Conservation (phyloP, 1,140 invertebrate species). For the Globodera rostochiensis region DNA sequence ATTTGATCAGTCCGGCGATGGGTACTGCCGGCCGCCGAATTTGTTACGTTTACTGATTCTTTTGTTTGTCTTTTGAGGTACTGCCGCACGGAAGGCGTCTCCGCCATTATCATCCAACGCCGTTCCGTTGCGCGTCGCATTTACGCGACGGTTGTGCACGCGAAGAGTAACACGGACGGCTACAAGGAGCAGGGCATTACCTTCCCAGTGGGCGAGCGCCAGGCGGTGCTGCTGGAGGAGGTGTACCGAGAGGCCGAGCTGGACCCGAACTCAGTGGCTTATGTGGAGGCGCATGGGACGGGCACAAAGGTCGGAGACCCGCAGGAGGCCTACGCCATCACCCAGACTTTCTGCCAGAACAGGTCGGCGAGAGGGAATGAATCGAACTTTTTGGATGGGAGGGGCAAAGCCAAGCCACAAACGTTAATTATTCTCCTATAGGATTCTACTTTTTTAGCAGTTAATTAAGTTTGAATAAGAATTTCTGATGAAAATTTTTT, state of each 20-base stretch:
- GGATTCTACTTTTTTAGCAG: no score
- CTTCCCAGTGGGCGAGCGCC: constrained; percentile 82
- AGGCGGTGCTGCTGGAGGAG: constrained; percentile 81
- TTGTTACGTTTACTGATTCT: no score
- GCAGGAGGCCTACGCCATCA: constrained; percentile 90
- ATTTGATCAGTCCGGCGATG: constrained; percentile 84
- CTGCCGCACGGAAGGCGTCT: constrained; percentile 84
- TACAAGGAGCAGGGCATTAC: constrained; percentile 82
- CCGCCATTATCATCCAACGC: constrained; percentile 80
- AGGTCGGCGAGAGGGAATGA: constrained; percentile 50
- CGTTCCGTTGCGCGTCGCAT: constrained; percentile 76
- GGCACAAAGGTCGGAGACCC: constrained; percentile 89
- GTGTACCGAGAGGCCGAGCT: constrained; percentile 80
- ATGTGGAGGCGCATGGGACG: constrained; percentile 93
- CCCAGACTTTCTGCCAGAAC: constrained; percentile 84
- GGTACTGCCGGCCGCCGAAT: constrained; percentile 71
- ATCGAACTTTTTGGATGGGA: no score
- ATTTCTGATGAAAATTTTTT: neutral
- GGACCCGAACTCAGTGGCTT: constrained; percentile 79
- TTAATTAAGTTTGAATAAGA: no score
- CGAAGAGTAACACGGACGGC: constrained; percentile 86
- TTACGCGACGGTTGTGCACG: constrained; percentile 83
- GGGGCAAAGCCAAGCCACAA: no score
- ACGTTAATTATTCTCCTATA: no score
- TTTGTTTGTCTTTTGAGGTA: neutral